A percentile compares a stretch with the other conserved stretches of the same genome.
Evolutionary conservation across 2,113 vertebrate species (phyloP).

Genomic region (Hassar affinis): DNA sequence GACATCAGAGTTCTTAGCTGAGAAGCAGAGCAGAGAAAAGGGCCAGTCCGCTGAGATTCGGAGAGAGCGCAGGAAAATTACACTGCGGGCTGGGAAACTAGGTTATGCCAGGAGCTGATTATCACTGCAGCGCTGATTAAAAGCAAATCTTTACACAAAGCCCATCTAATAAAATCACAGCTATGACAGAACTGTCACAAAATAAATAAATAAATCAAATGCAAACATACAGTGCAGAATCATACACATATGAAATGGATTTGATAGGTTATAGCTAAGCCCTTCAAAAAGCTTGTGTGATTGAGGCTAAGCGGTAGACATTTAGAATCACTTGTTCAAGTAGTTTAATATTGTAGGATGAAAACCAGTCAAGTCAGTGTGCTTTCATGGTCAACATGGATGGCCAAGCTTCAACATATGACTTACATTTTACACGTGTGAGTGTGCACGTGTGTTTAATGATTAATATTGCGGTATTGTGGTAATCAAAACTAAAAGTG

Average conservation of each 20-base stretch:
- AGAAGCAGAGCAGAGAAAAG: constrained; percentile 4
- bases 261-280: not conserved
- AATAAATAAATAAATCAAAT: not conserved
- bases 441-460: not conserved
- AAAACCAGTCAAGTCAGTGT: constrained; percentile 13
- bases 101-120: constrained; percentile 16
- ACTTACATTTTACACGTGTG: not conserved
- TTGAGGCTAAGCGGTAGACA: not conserved
- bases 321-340: not conserved
- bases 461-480: not conserved
- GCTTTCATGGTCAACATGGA: constrained; percentile 9
- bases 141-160: not conserved
- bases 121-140: not conserved
- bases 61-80: not conserved
- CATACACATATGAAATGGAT: not conserved
- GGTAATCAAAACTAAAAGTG: not conserved
- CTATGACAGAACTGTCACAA: not conserved
- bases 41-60: not conserved
- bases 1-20: not conserved
- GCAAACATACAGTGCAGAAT: not conserved
- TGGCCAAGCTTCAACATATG: not conserved
- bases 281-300: not conserved
- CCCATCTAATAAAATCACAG: not conserved
- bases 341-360: not conserved
- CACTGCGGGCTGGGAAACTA: not conserved